Base-by-base conservation (phyloP, 2,113 vertebrate species). In the Scolopax mira region DNA sequence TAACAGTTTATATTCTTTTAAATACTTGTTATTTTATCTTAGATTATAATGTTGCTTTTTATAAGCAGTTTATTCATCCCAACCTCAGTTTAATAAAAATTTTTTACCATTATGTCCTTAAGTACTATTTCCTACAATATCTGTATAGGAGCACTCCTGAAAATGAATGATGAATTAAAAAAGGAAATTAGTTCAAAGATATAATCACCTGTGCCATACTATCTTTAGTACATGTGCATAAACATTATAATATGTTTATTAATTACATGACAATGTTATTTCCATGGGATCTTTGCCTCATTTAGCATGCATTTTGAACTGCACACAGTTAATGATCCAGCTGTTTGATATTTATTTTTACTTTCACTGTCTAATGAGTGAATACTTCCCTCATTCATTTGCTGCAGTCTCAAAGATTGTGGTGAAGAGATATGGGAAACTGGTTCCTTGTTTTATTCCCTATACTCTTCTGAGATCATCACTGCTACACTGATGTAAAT, bases 301-400 rank as follows among this genome's bases (percentile, higher is more conserved):
- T 90, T 96, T 85, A 85, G 14, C 71, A 70, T 85, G 55, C 30
- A 90, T 71, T 85, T 88, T 70, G 65, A 90, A 70, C 10, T 60
- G 66, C 66, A 65, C 49, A 67, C 71, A 55, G 65, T 61, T 88
- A 90, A 94, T 88, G 90, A 82, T 74, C 55, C 75, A 90, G 79
- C 66, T 85, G 84, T 88, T 96, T 55, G 81, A 61, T 93, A 85
- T 90, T 92, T 94, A 81, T 88, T 95, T 92, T 85, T 88, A 90
- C 90, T 88, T 92, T 88, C 39, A 30, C 31, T 78, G 25, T 64
- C 85, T 81, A 94, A 90, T 90, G 87, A 64, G 65, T 82, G 60
- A 90, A 55, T 90, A 57, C 28, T 35, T 88, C 51, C 79, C 60
- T 90, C 54, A 60, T 61, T 81, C 54, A 41, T 82, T 81, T 94